Evolutionary conservation across 2,113 vertebrate species (phyloP), one percentile per base, ranked within the genome.

Genomic region (Erinaceus europaeus): DNA sequence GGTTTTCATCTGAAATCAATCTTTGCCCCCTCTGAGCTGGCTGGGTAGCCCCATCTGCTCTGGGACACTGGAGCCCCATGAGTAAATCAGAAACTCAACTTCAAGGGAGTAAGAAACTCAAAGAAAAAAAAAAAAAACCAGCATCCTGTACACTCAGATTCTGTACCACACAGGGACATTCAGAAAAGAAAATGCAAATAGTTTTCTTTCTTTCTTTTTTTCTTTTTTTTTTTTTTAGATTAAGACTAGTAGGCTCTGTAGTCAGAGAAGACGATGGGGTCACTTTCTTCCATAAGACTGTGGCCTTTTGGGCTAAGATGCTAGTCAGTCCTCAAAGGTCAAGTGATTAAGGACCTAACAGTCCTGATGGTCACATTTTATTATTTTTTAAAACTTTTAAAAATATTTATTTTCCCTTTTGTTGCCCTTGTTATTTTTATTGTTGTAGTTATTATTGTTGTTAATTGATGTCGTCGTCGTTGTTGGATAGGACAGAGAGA

Each of bases 1-100:
- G n/a, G 53, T 96, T 96, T 95, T 96, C 59, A 92, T 96, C 74
- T 93, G 90, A 92, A 95, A 65, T 88, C 79, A 89, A 34, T 72
- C 55, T 74, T 86, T 91, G 74, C 32, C n/a, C 52, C 38, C 77
- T 90, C 78, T 29, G n/a, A 89, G 65, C 88, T 91, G 71, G 87
- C 69, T 59, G 84, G 65, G 7, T 53, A 81, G 61, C 6, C 40
- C 46, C 53, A 83, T 87, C 53, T 92, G 71, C 44, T 84, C 67
- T 85, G 61, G 48, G 46, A 91, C 46, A 72, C 34, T 79, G 78
- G 34, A 91, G 11, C 59, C 50, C 55, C 40, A 29, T 86, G 69
- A 93, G 81, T 89, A 84, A 94, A 92, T 82, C 42, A 93, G 89
- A 94, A 93, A 94, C 82, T 38, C n/a, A 65, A 34, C 36, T 80